phyloP scores from a whole-genome alignment of 2,888 invertebrate genomes.

The Boloria selene region DNA sequence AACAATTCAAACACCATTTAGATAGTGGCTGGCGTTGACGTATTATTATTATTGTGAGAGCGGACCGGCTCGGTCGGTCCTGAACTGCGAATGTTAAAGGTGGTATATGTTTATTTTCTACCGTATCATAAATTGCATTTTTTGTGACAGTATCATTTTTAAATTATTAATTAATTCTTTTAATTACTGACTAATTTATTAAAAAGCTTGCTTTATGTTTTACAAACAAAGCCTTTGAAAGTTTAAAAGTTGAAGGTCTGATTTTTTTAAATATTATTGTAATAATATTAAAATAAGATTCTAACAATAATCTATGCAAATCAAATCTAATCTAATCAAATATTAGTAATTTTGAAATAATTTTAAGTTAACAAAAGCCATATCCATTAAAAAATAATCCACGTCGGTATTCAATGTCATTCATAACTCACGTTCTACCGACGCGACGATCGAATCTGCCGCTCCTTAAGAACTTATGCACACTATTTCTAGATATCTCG shows the following conservation, averaged over 20 bases:
- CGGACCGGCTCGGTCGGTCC: conserved; percentile 27
- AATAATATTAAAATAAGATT: too few relatives aligned
- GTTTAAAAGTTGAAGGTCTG: too few relatives aligned
- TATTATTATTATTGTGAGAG: conserved; percentile 74
- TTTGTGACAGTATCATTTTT: too few relatives aligned
- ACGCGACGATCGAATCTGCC: conserved; percentile 40
- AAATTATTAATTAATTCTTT: too few relatives aligned
- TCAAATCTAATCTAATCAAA: too few relatives aligned
- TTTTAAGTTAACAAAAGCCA: conserved; percentile 21
- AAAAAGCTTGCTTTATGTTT: too few relatives aligned
- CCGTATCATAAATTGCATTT: background rate
- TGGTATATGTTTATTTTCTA: background rate
- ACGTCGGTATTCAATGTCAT: conserved; percentile 43
- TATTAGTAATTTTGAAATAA: too few relatives aligned
- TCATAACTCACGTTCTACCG: conserved; percentile 46
- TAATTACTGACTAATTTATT: too few relatives aligned
- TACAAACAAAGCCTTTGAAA: too few relatives aligned
- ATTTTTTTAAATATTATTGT: too few relatives aligned
- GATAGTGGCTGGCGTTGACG: conserved; percentile 78
- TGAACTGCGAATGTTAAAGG: conserved; percentile 21
- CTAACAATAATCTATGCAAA: too few relatives aligned
- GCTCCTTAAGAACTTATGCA: conserved; percentile 43
- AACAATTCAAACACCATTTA: conserved; percentile 79
- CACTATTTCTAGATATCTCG: conserved; percentile 33
- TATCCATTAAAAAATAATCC: conserved; percentile 25